phyloP scores from a whole-genome alignment of 2,113 vertebrate genomes.

The Circaetus gallicus region DNA sequence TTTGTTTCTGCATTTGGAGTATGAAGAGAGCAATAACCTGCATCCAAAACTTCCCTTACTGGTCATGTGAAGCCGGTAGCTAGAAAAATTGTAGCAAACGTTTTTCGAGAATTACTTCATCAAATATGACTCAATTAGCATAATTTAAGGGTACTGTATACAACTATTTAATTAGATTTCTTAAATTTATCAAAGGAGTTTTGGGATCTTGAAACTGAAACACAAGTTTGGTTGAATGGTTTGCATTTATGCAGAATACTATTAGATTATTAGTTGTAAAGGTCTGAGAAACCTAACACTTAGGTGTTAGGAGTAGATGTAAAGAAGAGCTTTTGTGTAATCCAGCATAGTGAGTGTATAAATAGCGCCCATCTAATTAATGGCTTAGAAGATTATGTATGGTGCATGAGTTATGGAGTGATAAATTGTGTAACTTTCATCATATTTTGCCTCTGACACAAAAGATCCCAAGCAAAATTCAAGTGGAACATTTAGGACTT shows the following conservation, averaged over 20 bases:
- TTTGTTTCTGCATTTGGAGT: neutral
- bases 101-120: neutral
- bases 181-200: neutral
- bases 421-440: neutral
- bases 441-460: neutral
- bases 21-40: neutral
- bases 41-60: neutral
- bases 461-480: neutral
- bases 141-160: neutral
- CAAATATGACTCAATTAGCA: neutral
- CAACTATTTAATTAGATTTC: neutral
- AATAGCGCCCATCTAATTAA: conserved; percentile 27
- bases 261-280: neutral
- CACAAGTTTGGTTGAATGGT: neutral
- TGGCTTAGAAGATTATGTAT: neutral
- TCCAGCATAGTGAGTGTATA: conserved; percentile 2
- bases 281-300: neutral
- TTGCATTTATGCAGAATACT: neutral
- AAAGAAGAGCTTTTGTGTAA: conserved; percentile 32
- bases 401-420: neutral
- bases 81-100: neutral
- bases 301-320: neutral
- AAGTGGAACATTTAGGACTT: neutral
- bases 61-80: neutral
- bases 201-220: neutral